These are phyloP conservation scores for Nesoenas mayeri DNA, from an alignment of 2,113 vertebrate genomes.

Conservation along the genomic window DNA sequence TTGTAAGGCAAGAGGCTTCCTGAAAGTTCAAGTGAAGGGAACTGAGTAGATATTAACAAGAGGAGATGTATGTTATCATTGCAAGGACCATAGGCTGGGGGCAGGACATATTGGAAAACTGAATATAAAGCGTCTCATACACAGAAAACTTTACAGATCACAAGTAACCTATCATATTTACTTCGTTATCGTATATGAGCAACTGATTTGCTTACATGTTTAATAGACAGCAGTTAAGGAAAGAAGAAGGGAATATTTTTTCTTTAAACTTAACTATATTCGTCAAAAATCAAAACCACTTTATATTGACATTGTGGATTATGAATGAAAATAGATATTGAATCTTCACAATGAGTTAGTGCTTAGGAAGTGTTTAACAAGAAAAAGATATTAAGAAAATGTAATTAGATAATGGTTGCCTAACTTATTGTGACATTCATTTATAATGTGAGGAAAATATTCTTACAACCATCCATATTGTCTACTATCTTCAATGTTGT, in stretches of 20 bases:
- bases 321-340: background rate
- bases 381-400: slow-evolving; percentile 17
- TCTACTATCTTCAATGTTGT: background rate
- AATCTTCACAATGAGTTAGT: slow-evolving; percentile 24
- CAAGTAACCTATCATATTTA: background rate
- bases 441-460: slow-evolving; percentile 14
- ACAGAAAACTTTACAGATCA: background rate
- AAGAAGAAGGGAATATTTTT: background rate
- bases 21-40: background rate
- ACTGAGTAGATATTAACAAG: background rate
- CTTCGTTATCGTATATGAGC: background rate
- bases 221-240: background rate
- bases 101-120: fast-evolving
- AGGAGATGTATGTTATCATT: background rate
- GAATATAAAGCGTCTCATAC: background rate
- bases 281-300: background rate
- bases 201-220: background rate
- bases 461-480: background rate
- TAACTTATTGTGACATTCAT: background rate
- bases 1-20: background rate
- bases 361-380: background rate
- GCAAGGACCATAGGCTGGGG: fast-evolving
- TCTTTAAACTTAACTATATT: background rate
- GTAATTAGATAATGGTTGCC: slow-evolving; percentile 13
- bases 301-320: background rate